A percentile compares a stretch with the other conserved stretches of the same genome.
phyloP scores from a whole-genome alignment of 1,140 invertebrate genomes.

The Leptoteleia sp. region DNA sequence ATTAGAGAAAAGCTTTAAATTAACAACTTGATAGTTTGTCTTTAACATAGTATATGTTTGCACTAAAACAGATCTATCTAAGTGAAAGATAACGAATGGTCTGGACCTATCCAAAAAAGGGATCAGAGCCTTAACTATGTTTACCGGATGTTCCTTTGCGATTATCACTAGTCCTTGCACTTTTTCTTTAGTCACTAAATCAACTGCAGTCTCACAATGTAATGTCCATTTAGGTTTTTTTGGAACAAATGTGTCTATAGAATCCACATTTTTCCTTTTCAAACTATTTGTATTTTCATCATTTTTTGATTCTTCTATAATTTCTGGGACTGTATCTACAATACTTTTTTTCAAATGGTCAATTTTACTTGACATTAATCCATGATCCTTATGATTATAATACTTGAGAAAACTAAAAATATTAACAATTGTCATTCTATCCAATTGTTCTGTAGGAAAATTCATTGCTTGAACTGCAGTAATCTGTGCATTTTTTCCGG shows the following conservation, averaged over 20 bases:
- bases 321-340: constrained; percentile 36
- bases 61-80: constrained; percentile 89
- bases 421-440: constrained; percentile 86
- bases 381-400: constrained; percentile 81
- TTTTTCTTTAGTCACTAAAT: constrained; percentile 82
- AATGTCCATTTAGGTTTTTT: constrained; percentile 85
- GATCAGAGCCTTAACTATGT: constrained; percentile 88
- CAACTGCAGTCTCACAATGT: constrained; percentile 83
- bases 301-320: constrained; percentile 60
- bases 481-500: constrained; percentile 89
- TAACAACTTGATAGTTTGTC: constrained; percentile 85
- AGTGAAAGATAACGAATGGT: constrained; percentile 92
- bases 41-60: constrained; percentile 90
- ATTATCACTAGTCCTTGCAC: constrained; percentile 91
- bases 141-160: constrained; percentile 91
- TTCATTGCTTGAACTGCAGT: constrained; percentile 90
- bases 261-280: constrained; percentile 28
- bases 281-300: constrained; percentile 66
- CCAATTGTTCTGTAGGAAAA: constrained; percentile 84
- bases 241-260: neutral
- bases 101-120: constrained; percentile 88
- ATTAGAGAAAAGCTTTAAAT: constrained; percentile 90
- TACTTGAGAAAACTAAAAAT: constrained; percentile 87
- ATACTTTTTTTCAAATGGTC: too few species aligned
- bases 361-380: constrained; percentile 2